Evolutionary conservation across 2,888 invertebrate species (phyloP).

Genomic region (Ochropleura leucogaster): DNA sequence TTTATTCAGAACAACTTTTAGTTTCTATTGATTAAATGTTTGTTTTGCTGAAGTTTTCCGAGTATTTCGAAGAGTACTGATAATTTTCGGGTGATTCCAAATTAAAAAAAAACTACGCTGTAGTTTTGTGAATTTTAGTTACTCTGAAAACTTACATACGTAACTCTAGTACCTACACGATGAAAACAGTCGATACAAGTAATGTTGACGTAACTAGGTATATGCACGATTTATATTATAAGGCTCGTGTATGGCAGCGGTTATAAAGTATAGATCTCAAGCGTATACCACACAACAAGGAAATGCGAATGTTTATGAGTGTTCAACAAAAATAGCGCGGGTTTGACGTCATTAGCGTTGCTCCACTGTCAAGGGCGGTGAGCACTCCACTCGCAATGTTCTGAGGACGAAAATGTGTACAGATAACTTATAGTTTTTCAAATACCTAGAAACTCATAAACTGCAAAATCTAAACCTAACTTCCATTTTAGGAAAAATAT

Average conservation of each 20-base stretch:
- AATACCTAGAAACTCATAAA: not conserved
- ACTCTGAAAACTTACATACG: slow-evolving; percentile 23
- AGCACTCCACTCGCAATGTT: slow-evolving; percentile 41
- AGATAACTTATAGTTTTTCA: slow-evolving; percentile 24
- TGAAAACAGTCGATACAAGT: slow-evolving; percentile 28
- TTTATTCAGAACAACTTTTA: slow-evolving; percentile 26
- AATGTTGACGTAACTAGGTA: slow-evolving; percentile 41
- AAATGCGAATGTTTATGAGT: slow-evolving; percentile 71
- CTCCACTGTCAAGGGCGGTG: slow-evolving; percentile 68
- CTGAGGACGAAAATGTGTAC: slow-evolving; percentile 37
- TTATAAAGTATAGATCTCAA: slow-evolving; percentile 44
- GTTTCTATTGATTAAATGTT: slow-evolving; percentile 14
- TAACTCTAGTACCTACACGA: slow-evolving; percentile 8
- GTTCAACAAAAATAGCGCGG: slow-evolving; percentile 63
- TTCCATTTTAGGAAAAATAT: not conserved
- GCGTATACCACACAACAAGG: slow-evolving; percentile 58
- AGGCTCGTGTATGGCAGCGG: slow-evolving; percentile 31
- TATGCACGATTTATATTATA: slow-evolving; percentile 28
- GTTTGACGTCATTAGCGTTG: slow-evolving; percentile 65
- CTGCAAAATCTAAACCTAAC: not conserved
- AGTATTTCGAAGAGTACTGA: slow-evolving; percentile 20
- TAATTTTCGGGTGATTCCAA: slow-evolving; percentile 12
- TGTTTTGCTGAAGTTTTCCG: slow-evolving; percentile 5
- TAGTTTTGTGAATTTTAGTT: slow-evolving; percentile 24
- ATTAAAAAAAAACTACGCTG: slow-evolving; percentile 7